phyloP scores from a whole-genome alignment of 1,140 invertebrate genomes.

The Zaprionus davidi region DNA sequence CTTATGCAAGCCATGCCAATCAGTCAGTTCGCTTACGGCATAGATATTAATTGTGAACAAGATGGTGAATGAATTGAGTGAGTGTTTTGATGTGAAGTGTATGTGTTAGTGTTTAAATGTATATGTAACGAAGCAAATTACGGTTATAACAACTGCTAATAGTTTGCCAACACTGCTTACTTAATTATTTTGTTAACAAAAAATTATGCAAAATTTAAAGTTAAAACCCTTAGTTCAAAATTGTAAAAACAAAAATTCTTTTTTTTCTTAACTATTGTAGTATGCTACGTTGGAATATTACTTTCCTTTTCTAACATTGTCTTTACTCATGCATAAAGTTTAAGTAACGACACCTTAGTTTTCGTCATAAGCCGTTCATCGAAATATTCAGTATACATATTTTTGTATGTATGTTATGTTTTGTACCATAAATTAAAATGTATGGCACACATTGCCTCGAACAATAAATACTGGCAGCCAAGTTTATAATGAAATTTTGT shows the following conservation, averaged over 20 bases:
- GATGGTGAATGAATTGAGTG: slow-evolving; percentile 60
- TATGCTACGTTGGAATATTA: too few species aligned
- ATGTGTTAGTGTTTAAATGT: slow-evolving; percentile 26
- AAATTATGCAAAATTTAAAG: slow-evolving; percentile 28
- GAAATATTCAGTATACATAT: neutral
- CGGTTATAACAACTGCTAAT: slow-evolving; percentile 71
- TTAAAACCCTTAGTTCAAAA: neutral
- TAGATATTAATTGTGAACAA: slow-evolving; percentile 77
- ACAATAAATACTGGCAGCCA: neutral
- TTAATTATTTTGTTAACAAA: slow-evolving; percentile 56
- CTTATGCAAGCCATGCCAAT: slow-evolving; percentile 78
- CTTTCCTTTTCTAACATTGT: too few species aligned
- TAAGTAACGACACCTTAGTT: neutral
- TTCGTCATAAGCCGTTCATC: neutral
- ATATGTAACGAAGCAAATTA: slow-evolving; percentile 61
- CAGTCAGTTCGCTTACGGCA: slow-evolving; percentile 68
- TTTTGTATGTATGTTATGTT: neutral
- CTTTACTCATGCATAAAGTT: neutral
- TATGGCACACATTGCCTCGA: neutral
- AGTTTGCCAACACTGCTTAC: slow-evolving; percentile 57
- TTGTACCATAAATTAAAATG: neutral
- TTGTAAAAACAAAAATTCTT: neutral
- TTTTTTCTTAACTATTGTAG: too few species aligned
- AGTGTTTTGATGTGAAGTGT: slow-evolving; percentile 50
- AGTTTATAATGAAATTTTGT: neutral